These are phyloP conservation scores for Schizopygopsis pylzovi DNA, from an alignment of 2,797 vertebrate genomes.

Conservation along the genomic window DNA sequence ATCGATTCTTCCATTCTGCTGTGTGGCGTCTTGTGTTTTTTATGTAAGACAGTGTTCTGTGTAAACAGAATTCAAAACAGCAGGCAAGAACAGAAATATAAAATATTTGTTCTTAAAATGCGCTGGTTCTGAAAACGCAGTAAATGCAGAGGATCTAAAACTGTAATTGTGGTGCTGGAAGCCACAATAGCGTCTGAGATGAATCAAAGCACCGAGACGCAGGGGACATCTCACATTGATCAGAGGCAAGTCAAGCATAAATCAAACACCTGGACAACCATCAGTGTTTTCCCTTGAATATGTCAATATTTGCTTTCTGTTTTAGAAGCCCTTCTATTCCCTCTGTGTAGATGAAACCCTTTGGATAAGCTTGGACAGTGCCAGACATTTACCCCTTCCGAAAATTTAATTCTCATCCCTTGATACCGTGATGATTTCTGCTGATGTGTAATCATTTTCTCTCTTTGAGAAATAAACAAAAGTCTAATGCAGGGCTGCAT, in stretches of 20 bases:
- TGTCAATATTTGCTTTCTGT: slow-evolving; percentile 48
- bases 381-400: slow-evolving; percentile 36
- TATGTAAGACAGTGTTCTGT: not conserved
- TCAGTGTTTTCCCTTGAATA: slow-evolving; percentile 29
- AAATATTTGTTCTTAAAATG: not conserved
- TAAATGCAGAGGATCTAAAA: not conserved
- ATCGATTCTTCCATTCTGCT: not conserved
- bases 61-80: not conserved
- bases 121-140: not conserved
- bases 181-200: not conserved
- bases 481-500: slow-evolving; percentile 16
- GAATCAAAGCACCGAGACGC: slow-evolving; percentile 9
- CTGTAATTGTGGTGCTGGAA: not conserved
- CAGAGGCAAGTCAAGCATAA: slow-evolving; percentile 20
- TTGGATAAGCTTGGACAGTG: slow-evolving; percentile 39
- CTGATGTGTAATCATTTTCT: slow-evolving; percentile 33
- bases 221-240: slow-evolving; percentile 35
- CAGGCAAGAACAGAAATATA: not conserved
- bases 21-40: not conserved
- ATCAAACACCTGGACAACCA: slow-evolving; percentile 41
- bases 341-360: slow-evolving; percentile 20
- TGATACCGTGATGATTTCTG: slow-evolving; percentile 18
- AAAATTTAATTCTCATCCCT: slow-evolving; percentile 47
- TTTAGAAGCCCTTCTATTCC: slow-evolving; percentile 27
- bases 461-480: slow-evolving; percentile 21